These are phyloP conservation scores for Lasioglossum baleicum DNA, from an alignment of 1,140 invertebrate genomes.

Conservation along the genomic window DNA sequence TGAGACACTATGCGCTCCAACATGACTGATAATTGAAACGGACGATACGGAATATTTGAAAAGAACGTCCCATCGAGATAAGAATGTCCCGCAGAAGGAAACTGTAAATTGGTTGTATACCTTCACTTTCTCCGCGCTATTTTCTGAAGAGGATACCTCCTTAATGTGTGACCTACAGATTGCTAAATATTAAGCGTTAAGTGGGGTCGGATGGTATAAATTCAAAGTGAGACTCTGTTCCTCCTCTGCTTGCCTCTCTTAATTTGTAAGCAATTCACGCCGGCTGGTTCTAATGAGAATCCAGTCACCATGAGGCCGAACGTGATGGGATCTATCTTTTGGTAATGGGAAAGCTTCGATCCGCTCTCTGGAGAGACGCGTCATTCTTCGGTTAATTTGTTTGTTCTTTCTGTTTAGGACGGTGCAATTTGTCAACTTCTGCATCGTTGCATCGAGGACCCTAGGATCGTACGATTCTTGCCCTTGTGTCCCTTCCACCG, in stretches of 20 bases:
- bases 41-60: neutral
- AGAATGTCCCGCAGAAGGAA: neutral
- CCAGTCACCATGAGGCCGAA: neutral
- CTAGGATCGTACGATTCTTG: neutral
- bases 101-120: neutral
- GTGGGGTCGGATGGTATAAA: neutral
- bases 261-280: neutral
- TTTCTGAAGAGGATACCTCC: neutral
- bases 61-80: neutral
- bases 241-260: neutral
- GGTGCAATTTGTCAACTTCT: neutral
- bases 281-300: neutral
- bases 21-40: neutral
- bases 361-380: too few species aligned
- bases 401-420: constrained; percentile 2
- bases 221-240: neutral
- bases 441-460: neutral
- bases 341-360: neutral
- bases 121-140: constrained; percentile 9
- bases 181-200: constrained; percentile 2
- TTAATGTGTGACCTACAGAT: neutral
- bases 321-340: neutral
- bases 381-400: neutral
- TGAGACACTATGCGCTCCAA: neutral
- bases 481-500: neutral